Conservation (phyloP, 53 echinoderm and acorn worm genomes). For the Antedon mediterranea region DNA sequence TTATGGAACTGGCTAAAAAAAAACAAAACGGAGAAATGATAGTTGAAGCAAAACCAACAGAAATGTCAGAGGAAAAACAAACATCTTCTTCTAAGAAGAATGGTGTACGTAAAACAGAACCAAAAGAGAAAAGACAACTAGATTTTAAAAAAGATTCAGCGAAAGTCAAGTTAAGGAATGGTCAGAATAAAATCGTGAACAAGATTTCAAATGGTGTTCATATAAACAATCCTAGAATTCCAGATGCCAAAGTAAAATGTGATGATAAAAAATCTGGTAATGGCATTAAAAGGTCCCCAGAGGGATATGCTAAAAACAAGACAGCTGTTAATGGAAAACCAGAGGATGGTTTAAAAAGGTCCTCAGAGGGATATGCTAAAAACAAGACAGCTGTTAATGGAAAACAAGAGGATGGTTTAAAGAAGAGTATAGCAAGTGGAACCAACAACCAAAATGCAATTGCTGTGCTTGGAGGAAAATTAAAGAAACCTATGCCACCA, state of each 20-base stretch:
- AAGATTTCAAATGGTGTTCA: background rate
- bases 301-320: too few species aligned
- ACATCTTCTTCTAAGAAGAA: background rate
- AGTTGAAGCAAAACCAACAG: constrained; percentile 2
- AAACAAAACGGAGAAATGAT: constrained; percentile 17
- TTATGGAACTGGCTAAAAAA: constrained; percentile 47
- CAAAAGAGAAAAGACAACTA: background rate
- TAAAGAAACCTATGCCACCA: too few species aligned
- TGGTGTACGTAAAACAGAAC: background rate
- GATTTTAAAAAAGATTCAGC: background rate
- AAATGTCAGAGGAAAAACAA: background rate
- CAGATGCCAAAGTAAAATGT: background rate
- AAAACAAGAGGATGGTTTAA: too few species aligned
- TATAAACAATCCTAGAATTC: background rate
- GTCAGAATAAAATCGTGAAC: background rate
- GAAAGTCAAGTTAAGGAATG: background rate
- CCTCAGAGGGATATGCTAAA: too few species aligned
- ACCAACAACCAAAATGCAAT: too few species aligned
- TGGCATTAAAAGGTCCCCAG: background rate
- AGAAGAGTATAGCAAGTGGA: too few species aligned
- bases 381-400: too few species aligned
- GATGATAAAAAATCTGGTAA: background rate
- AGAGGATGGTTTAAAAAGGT: too few species aligned
- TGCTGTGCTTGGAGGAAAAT: too few species aligned
- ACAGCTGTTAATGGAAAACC: too few species aligned